These are phyloP conservation scores for Luehdorfia chinensis DNA, from an alignment of 1,140 invertebrate species.

Conservation along the genomic window DNA sequence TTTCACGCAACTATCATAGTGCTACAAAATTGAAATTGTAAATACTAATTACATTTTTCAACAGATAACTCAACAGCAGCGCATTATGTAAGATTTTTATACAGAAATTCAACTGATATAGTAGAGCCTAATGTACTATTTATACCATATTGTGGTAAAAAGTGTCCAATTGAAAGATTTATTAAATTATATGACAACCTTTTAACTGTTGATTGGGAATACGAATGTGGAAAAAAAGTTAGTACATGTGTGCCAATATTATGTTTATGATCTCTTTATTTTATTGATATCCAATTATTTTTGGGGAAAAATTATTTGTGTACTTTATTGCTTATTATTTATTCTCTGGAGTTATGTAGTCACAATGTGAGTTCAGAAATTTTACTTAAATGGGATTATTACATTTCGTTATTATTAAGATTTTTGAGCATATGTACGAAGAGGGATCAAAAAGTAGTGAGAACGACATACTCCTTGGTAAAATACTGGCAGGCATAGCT, in stretches of 20 bases:
- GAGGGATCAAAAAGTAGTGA: too few species aligned
- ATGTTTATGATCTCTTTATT: neutral
- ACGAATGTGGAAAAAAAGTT: neutral
- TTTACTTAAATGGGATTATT: too few species aligned
- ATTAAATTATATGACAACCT: conserved; percentile 48
- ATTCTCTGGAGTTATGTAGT: too few species aligned
- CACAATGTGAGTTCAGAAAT: too few species aligned
- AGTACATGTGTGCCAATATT: neutral
- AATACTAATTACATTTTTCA: conserved; percentile 25
- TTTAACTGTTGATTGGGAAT: conserved; percentile 47
- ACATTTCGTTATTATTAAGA: too few species aligned
- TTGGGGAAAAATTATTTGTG: neutral
- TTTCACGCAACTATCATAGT: too few species aligned
- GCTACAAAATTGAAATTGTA: too few species aligned
- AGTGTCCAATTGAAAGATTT: conserved; percentile 45
- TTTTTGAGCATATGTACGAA: too few species aligned
- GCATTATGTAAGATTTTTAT: conserved; percentile 46
- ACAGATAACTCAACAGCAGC: conserved; percentile 33
- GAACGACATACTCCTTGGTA: too few species aligned
- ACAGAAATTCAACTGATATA: conserved; percentile 50
- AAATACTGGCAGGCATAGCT: too few species aligned
- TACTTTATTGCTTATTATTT: neutral
- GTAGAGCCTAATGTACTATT: conserved; percentile 39
- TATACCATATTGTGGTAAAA: conserved; percentile 47
- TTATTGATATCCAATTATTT: neutral